These are phyloP conservation scores for Ips nitidus DNA, from an alignment of 1,140 invertebrate genomes.

Conservation along the genomic window DNA sequence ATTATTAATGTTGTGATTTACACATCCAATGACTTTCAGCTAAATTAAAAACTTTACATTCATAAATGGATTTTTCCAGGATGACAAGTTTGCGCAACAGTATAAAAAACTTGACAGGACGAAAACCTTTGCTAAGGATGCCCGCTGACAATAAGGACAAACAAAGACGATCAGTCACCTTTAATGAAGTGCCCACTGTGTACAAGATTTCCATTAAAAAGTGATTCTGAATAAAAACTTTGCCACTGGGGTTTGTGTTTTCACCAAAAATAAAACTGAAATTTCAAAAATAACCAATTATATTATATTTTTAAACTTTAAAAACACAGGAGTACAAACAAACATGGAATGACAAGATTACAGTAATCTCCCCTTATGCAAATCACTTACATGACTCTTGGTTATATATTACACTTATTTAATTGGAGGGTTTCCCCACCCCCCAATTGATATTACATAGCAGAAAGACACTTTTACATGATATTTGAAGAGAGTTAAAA, in stretches of 20 bases:
- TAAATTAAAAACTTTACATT: constrained; percentile 3
- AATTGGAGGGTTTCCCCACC: no score
- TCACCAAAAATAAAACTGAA: constrained; percentile 1
- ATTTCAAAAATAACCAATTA: constrained; percentile 3
- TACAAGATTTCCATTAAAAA: constrained; percentile 32
- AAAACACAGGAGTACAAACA: background rate
- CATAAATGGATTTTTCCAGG: constrained; percentile 29
- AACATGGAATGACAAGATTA: background rate
- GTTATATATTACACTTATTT: no score
- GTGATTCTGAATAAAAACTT: background rate
- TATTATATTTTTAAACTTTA: background rate
- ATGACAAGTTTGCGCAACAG: constrained; percentile 44
- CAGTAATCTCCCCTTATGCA: background rate
- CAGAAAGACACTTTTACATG: background rate
- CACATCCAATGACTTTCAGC: no score
- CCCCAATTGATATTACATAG: no score
- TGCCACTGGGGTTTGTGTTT: no score
- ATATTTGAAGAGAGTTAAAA: no score
- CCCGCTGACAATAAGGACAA: background rate
- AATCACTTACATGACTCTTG: no score
- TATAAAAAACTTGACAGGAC: constrained; percentile 40
- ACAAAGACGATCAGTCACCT: constrained; percentile 37
- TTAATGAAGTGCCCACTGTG: constrained; percentile 35
- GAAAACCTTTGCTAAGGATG: background rate
- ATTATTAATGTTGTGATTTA: no score